Evolutionary conservation across 1,140 invertebrate species (phyloP).

Genomic region (Chlorops oryzae): DNA sequence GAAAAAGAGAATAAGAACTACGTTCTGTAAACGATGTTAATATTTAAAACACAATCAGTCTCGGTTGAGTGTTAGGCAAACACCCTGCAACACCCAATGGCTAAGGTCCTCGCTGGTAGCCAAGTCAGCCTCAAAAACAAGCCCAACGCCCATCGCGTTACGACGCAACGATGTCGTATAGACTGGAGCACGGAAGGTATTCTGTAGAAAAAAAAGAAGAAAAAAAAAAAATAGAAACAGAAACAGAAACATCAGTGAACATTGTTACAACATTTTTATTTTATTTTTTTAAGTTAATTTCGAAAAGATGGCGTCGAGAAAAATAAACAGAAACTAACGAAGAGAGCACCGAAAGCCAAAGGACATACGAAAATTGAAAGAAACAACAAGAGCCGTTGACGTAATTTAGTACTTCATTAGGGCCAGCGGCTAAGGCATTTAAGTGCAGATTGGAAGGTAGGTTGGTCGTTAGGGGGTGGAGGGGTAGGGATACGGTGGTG

Average conservation of each 20-base stretch:
- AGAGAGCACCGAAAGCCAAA: not conserved
- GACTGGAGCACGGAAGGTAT: slow-evolving; percentile 77
- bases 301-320: slow-evolving; percentile 19
- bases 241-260: slow-evolving; percentile 4
- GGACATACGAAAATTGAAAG: too few species aligned
- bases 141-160: slow-evolving; percentile 82
- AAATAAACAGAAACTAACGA: not conserved
- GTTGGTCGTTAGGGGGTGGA: too few species aligned
- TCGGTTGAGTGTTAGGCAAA: slow-evolving; percentile 77
- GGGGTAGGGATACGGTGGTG: too few species aligned
- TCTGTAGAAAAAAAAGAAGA: slow-evolving; percentile 50
- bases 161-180: slow-evolving; percentile 78
- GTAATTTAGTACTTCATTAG: not conserved
- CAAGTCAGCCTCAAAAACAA: slow-evolving; percentile 84
- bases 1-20: too few species aligned
- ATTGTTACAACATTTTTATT: too few species aligned
- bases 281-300: slow-evolving; percentile 37
- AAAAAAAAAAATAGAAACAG: slow-evolving; percentile 8
- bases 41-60: slow-evolving; percentile 58
- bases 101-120: slow-evolving; percentile 70
- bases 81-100: slow-evolving; percentile 83
- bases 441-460: too few species aligned
- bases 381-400: not conserved
- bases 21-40: too few species aligned
- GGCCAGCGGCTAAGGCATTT: too few species aligned